Evolutionary conservation across 2,888 invertebrate genomes (phyloP).

Genomic region (Troides aeacus): DNA sequence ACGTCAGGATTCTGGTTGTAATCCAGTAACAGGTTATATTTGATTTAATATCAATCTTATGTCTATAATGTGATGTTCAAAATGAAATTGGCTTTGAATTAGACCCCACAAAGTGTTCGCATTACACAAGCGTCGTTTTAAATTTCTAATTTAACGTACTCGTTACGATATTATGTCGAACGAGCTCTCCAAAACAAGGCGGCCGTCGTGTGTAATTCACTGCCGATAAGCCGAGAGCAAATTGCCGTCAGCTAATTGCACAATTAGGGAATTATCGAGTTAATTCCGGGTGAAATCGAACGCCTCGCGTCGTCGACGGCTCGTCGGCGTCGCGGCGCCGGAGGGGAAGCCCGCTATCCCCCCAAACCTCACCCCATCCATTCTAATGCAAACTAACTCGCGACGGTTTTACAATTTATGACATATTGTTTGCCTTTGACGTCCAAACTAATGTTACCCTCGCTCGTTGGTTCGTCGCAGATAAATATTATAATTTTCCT

Average conservation of each 20-base stretch:
- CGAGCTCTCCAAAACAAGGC: slow-evolving; percentile 28
- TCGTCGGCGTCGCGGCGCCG: slow-evolving; percentile 39
- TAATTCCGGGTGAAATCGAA: slow-evolving; percentile 73
- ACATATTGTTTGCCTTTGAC: slow-evolving; percentile 57
- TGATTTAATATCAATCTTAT: too few relatives aligned
- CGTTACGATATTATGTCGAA: slow-evolving; percentile 26
- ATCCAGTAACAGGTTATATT: too few relatives aligned
- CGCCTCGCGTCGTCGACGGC: slow-evolving; percentile 44
- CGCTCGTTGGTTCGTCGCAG: slow-evolving; percentile 7
- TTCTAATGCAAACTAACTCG: slow-evolving; percentile 70
- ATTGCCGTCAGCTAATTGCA: slow-evolving; percentile 70
- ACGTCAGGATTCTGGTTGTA: too few relatives aligned
- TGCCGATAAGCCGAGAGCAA: slow-evolving; percentile 60
- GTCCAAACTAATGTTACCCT: slow-evolving; percentile 36
- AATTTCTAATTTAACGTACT: slow-evolving; percentile 26
- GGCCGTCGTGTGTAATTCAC: slow-evolving; percentile 38
- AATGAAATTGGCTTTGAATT: too few relatives aligned
- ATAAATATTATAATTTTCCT: slow-evolving; percentile 4
- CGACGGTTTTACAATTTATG: slow-evolving; percentile 59
- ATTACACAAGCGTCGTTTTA: slow-evolving; percentile 13
- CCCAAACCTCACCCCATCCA: slow-evolving; percentile 39
- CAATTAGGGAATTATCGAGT: slow-evolving; percentile 76
- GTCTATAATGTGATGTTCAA: too few relatives aligned
- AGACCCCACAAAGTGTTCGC: slow-evolving; percentile 1
- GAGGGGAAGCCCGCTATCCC: slow-evolving; percentile 18